Evolutionary conservation across 2,113 vertebrate genomes (phyloP).

Genomic region (Sebastes fasciatus): DNA sequence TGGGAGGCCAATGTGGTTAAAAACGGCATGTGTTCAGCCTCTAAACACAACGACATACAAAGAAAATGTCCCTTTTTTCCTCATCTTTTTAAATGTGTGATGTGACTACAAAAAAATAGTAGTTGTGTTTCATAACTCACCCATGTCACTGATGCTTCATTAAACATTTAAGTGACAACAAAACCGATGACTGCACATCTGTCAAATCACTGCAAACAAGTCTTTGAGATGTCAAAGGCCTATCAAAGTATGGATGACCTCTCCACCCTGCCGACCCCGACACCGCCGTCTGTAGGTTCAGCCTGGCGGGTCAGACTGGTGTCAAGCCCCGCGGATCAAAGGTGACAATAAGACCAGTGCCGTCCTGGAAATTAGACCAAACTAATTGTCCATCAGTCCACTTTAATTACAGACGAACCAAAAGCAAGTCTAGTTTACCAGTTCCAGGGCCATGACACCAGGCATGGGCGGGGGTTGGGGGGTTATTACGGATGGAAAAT

Average conservation of each 20-base stretch:
- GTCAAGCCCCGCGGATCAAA: slow-evolving; percentile 70
- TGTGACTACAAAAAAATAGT: neutral
- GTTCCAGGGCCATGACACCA: slow-evolving; percentile 70
- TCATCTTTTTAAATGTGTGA: neutral
- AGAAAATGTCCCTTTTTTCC: neutral
- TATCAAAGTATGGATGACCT: slow-evolving; percentile 48
- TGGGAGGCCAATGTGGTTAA: neutral
- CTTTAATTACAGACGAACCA: slow-evolving; percentile 77
- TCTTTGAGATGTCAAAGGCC: slow-evolving; percentile 42
- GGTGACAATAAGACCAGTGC: slow-evolving; percentile 73
- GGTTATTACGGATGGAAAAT: slow-evolving; percentile 71
- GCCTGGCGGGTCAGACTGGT: slow-evolving; percentile 44
- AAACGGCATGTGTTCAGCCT: neutral
- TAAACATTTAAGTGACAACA: slow-evolving; percentile 40
- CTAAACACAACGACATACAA: neutral
- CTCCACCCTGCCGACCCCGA: slow-evolving; percentile 25
- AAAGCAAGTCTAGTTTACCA: slow-evolving; percentile 52
- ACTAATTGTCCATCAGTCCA: slow-evolving; percentile 83
- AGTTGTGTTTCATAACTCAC: neutral
- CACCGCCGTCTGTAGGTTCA: slow-evolving; percentile 34
- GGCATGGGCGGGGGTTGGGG: slow-evolving; percentile 41
- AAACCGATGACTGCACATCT: slow-evolving; percentile 30
- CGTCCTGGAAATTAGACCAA: slow-evolving; percentile 79
- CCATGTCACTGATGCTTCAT: slow-evolving; percentile 11
- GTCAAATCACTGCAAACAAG: slow-evolving; percentile 58